Base-by-base conservation (phyloP, 23 tunicate species). In the Ciona savignyi region DNA sequence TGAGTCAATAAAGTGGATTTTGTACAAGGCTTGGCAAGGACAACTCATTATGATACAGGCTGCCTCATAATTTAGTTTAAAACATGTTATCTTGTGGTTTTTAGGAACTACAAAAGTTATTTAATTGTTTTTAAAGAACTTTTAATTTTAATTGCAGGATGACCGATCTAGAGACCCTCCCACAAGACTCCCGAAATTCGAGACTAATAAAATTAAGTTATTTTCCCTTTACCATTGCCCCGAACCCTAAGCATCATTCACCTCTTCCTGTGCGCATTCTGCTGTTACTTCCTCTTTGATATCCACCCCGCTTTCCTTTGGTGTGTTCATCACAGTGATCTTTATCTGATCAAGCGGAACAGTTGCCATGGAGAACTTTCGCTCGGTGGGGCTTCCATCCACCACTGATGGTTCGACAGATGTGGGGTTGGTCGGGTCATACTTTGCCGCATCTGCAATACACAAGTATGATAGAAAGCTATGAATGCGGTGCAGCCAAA, bases 401-500 rank as follows among this genome's bases (percentile, higher is more conserved):
- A 9, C 23, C 67, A 9, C 28, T 6, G 22, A 20, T 9, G 26
- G 67, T 63, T 63, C 28, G 22, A n/a, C 67, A n/a, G 67, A 20
- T 63, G 67, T 63, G 4, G 67, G 67, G 28, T 63, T 25, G 26
- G 67, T 63, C 4, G 67, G 67, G 24, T 63, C 67, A 63, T 63
- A 63, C 22, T 63, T 63, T 23, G 67, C 67, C 22, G 4, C 28
- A 63, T n/a, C 67, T 63, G 67, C 22, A 9, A 9, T n/a, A 63
- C 24, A 63, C 15, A 63, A 23, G 22, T 4, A n/a, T 9, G 15
- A n/a, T 63, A 11, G 22, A 63, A 63, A 63, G 22, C 22, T 9
- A 9, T 63, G 67, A 22, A 63, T n/a, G 15, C 15, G 15, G 28
- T 9, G 4, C 4, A 22, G 22, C 6, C 9, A 4, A 23, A 68